Conservation (phyloP, 2,113 vertebrate species). For the Amia ocellicauda region DNA sequence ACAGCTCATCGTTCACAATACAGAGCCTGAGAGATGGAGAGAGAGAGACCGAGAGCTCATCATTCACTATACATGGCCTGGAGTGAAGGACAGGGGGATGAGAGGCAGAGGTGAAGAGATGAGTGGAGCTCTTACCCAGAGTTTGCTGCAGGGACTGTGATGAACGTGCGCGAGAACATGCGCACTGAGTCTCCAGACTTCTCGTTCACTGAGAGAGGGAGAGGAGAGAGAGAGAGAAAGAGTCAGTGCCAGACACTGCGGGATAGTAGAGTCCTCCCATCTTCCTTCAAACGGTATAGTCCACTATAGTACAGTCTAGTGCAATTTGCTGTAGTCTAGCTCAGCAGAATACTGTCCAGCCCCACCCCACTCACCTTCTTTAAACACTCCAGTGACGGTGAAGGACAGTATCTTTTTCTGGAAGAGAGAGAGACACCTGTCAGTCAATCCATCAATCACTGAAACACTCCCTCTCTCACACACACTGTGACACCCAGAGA, state of each 20-base stretch:
- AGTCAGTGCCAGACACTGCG: neutral
- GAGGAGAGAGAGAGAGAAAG: too few relatives aligned
- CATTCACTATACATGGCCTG: too few relatives aligned
- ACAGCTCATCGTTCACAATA: conserved; percentile 62
- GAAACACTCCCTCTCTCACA: too few relatives aligned
- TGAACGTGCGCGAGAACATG: conserved; percentile 81
- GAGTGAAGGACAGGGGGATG: too few relatives aligned
- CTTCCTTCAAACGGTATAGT: too few relatives aligned
- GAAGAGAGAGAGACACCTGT: conserved; percentile 29
- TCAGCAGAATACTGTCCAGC: too few relatives aligned
- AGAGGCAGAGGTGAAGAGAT: neutral
- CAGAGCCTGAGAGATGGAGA: neutral
- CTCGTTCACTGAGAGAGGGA: conserved; percentile 64
- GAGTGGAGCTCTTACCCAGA: conserved; percentile 64
- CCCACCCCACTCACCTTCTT: conserved; percentile 79
- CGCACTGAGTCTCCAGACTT: conserved; percentile 73
- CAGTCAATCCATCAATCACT: too few relatives aligned
- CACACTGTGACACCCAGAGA: too few relatives aligned
- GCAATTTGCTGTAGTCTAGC: too few relatives aligned
- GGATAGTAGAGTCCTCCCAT: too few relatives aligned
- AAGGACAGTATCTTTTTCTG: conserved; percentile 82
- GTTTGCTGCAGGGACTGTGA: conserved; percentile 78
- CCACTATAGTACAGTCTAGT: too few relatives aligned
- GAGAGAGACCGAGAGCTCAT: too few relatives aligned
- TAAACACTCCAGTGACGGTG: conserved; percentile 82